phyloP scores from a whole-genome alignment of 2,797 vertebrate species.

The Sebastes matsubarae region DNA sequence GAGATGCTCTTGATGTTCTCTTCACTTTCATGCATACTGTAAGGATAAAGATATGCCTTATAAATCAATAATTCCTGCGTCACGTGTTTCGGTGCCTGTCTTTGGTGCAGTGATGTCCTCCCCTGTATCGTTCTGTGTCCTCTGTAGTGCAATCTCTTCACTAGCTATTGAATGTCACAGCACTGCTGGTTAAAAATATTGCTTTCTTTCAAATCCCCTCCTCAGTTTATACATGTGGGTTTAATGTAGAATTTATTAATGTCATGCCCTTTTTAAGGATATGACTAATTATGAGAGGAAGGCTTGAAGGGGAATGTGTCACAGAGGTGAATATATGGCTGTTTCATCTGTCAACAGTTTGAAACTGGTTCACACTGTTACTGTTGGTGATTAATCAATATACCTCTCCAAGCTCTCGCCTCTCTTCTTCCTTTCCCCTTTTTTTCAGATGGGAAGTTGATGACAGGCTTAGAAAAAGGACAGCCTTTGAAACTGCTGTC shows the following conservation, averaged over 20 bases:
- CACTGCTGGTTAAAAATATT: conserved; percentile 74
- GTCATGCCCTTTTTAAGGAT: conserved; percentile 80
- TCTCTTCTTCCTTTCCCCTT: conserved; percentile 47
- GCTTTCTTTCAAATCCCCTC: conserved; percentile 72
- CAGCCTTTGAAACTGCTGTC: conserved; percentile 62
- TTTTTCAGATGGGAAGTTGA: conserved; percentile 54
- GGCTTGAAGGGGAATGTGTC: conserved; percentile 74
- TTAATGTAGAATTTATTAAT: conserved; percentile 83
- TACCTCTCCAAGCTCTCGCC: conserved; percentile 35
- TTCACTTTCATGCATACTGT: conserved; percentile 73
- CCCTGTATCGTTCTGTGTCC: conserved; percentile 57
- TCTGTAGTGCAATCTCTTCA: conserved; percentile 62
- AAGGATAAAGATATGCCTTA: conserved; percentile 79
- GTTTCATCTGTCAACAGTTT: conserved; percentile 76
- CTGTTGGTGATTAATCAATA: conserved; percentile 72
- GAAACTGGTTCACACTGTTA: conserved; percentile 62
- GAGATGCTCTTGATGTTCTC: conserved; percentile 66
- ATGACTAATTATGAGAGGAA: conserved; percentile 79
- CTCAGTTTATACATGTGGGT: conserved; percentile 78
- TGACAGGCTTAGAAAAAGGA: conserved; percentile 57
- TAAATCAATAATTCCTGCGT: conserved; percentile 79
- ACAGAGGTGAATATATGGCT: conserved; percentile 63
- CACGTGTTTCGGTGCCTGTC: conserved; percentile 49
- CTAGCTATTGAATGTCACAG: conserved; percentile 78
- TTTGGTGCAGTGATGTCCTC: conserved; percentile 67